Evolutionary conservation across 2,113 vertebrate species (phyloP).

Genomic region (Aegypius monachus): DNA sequence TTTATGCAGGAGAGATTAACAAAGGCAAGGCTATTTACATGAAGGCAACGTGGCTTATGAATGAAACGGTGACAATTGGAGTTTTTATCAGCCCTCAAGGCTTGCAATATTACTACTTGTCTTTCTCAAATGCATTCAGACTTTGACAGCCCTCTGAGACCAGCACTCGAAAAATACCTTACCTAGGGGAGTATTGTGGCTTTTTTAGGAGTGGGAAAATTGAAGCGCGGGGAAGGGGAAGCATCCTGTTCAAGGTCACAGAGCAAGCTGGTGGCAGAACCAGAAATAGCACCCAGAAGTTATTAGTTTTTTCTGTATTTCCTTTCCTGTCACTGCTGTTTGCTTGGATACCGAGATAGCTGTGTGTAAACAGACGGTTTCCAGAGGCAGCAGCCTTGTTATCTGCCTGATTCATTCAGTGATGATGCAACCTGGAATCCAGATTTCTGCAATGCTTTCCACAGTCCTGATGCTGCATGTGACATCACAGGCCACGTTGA

Average conservation of each 20-base stretch:
- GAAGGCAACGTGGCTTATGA: neutral
- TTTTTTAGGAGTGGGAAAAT: constrained; percentile 14
- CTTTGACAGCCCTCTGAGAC: neutral
- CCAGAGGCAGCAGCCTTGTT: constrained; percentile 43
- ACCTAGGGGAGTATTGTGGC: neutral
- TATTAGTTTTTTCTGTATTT: constrained; percentile 32
- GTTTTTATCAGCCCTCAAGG: neutral
- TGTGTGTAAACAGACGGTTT: constrained; percentile 70
- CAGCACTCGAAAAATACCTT: neutral
- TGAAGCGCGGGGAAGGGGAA: neutral
- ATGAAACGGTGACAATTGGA: neutral
- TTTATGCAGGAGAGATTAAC: constrained; percentile 10
- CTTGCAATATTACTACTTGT: neutral
- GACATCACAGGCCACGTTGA: neutral
- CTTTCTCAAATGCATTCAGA: neutral
- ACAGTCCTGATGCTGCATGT: neutral
- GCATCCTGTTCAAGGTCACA: constrained; percentile 35
- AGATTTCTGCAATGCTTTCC: neutral
- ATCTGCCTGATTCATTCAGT: constrained; percentile 41
- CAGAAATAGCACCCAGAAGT: constrained; percentile 64
- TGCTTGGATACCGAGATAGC: constrained; percentile 68
- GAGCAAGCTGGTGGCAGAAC: constrained; percentile 35
- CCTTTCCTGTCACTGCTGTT: constrained; percentile 67
- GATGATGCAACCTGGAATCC: constrained; percentile 2
- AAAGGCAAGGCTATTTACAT: neutral